Evolutionary conservation across 2,888 invertebrate genomes (phyloP).

Genomic region (Spodoptera littoralis): DNA sequence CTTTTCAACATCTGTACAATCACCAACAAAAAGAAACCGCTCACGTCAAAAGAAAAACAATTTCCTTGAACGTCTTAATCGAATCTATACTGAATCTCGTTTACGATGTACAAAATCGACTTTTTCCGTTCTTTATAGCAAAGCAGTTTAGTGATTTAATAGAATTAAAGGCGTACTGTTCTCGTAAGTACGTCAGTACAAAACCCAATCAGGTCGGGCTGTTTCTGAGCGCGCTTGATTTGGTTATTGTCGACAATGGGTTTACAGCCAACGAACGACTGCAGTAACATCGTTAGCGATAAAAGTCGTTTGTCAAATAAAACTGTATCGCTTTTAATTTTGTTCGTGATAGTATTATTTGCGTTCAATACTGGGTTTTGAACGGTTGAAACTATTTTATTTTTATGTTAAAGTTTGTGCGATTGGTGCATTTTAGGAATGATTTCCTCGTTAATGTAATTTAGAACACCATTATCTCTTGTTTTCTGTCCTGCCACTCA

Average conservation of each 20-base stretch:
- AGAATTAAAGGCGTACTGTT: conserved; percentile 57
- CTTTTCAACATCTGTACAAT: conserved; percentile 22
- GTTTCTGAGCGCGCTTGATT: conserved; percentile 63
- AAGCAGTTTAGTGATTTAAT: conserved; percentile 58
- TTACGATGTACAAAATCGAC: conserved; percentile 55
- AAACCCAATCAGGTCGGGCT: conserved; percentile 62
- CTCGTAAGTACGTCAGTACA: conserved; percentile 55
- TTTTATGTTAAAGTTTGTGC: not conserved
- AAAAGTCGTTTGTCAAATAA: conserved; percentile 70
- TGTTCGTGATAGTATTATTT: conserved; percentile 42
- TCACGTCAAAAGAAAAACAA: conserved; percentile 52
- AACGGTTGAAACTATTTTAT: conserved; percentile 12
- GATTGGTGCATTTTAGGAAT: not conserved
- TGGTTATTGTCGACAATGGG: conserved; percentile 68
- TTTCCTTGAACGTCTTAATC: conserved; percentile 54
- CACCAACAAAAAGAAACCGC: conserved; percentile 40
- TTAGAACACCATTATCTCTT: too few relatives aligned
- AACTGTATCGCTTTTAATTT: conserved; percentile 62
- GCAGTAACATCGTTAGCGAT: conserved; percentile 70
- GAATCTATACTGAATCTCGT: conserved; percentile 55
- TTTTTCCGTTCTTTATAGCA: conserved; percentile 53
- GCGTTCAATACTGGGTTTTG: conserved; percentile 16
- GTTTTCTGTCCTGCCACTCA: too few relatives aligned
- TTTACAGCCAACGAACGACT: conserved; percentile 66
- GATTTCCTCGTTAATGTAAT: too few relatives aligned